phyloP scores from a whole-genome alignment of 37 sponge, comb jelly and placozoan species.

The Bolinopsis microptera region DNA sequence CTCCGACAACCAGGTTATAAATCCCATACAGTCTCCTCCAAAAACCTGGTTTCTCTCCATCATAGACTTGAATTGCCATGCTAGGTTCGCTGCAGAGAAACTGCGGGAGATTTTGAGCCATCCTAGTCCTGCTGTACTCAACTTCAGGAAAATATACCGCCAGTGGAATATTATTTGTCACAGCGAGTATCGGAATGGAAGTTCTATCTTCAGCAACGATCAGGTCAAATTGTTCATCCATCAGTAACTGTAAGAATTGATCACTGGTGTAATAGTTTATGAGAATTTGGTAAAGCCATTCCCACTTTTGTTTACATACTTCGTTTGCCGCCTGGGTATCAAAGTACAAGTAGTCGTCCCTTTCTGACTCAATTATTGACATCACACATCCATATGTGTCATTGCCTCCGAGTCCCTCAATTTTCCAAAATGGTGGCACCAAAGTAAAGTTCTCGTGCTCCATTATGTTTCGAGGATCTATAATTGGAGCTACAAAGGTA shows the following conservation, averaged over 20 bases:
- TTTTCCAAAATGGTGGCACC: neutral
- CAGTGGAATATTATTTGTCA: slow-evolving; percentile 16
- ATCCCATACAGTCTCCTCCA: neutral
- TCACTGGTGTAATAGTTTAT: slow-evolving; percentile 8
- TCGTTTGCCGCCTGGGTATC: neutral
- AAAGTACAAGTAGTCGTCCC: neutral
- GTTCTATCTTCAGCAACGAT: slow-evolving; percentile 21
- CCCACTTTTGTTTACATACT: neutral
- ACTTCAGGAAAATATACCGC: neutral
- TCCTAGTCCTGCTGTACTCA: neutral
- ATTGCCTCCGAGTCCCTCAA: neutral
- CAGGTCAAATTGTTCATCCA: neutral
- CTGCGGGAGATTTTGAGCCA: slow-evolving; percentile 25
- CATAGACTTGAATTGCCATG: neutral
- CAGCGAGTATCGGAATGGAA: neutral
- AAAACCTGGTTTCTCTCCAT: neutral
- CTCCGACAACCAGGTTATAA: neutral
- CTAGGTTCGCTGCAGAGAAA: slow-evolving; percentile 38
- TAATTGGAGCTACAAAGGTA: neutral
- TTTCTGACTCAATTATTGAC: neutral
- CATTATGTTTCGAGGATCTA: neutral
- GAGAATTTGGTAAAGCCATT: neutral
- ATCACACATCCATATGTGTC: neutral
- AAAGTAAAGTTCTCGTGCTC: neutral
- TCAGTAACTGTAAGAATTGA: neutral